phyloP scores from a whole-genome alignment of 2,797 vertebrate species.

The Gila robusta region DNA sequence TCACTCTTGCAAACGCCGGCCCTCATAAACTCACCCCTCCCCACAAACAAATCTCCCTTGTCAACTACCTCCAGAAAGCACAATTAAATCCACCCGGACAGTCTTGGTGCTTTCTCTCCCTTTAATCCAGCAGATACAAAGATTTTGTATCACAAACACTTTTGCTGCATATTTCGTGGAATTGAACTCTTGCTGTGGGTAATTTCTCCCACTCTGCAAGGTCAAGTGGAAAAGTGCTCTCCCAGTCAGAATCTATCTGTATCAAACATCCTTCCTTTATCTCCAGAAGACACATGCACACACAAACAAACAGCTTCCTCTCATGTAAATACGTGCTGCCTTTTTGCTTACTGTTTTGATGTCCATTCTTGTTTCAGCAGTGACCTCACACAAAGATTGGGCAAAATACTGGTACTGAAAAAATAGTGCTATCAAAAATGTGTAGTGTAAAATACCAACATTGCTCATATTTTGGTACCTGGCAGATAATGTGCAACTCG shows the following conservation, averaged over 20 bases:
- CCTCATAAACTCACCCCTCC: neutral
- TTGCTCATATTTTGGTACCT: neutral
- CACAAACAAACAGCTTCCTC: conserved; percentile 29
- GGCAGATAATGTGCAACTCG: neutral
- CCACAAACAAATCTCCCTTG: conserved; percentile 33
- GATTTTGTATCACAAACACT: conserved; percentile 16
- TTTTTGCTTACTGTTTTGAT: conserved; percentile 5
- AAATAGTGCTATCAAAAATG: neutral
- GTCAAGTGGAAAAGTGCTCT: conserved; percentile 77
- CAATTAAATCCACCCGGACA: conserved; percentile 38
- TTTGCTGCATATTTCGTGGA: conserved; percentile 59
- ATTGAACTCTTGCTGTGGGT: conserved; percentile 75
- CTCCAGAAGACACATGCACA: conserved; percentile 5
- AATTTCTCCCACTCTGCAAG: conserved; percentile 79
- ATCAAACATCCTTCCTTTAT: conserved; percentile 62
- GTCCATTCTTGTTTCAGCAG: neutral
- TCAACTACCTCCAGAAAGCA: conserved; percentile 39
- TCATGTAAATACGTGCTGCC: conserved; percentile 12
- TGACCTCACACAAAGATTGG: neutral
- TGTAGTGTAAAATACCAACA: neutral
- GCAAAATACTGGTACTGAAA: neutral
- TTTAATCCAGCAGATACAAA: conserved; percentile 30
- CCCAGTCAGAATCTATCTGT: conserved; percentile 78
- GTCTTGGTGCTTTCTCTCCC: neutral
- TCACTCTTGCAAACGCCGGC: neutral